These are phyloP conservation scores for Plagodis dolabraria DNA, from an alignment of 2,888 invertebrate genomes.

Conservation along the genomic window DNA sequence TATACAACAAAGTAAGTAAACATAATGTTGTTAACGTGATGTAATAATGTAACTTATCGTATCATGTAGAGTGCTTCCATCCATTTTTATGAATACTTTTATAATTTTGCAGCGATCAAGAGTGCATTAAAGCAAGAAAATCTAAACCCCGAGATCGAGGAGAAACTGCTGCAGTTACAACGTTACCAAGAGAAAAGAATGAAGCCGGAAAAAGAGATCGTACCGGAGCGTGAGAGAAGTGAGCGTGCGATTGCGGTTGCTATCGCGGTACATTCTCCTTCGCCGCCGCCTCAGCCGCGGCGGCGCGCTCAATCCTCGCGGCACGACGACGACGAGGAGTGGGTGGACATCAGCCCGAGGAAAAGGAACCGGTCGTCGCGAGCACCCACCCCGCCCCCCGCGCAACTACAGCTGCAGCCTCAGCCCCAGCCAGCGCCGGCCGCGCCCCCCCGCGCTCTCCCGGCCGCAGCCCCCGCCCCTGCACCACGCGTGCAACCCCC, in stretches of 20 bases:
- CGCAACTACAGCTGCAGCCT: constrained; percentile 29
- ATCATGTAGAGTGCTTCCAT: no score
- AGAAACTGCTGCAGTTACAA: constrained; percentile 94
- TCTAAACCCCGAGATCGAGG: constrained; percentile 96
- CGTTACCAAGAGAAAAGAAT: constrained; percentile 92
- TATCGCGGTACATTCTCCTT: constrained; percentile 46
- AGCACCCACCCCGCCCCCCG: constrained; percentile 38
- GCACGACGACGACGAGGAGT: constrained; percentile 75
- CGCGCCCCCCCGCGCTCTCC: constrained; percentile 38
- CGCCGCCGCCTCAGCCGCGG: constrained; percentile 57
- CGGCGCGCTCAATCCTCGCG: constrained; percentile 60
- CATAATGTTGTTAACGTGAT: neutral
- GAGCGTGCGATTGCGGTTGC: constrained; percentile 54
- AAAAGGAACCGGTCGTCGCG: constrained; percentile 52
- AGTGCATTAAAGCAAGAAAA: constrained; percentile 96
- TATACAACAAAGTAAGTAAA: constrained; percentile 95
- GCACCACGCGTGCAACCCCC: constrained; percentile 34
- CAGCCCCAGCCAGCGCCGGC: constrained; percentile 37
- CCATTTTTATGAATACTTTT: no score
- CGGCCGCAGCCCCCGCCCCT: constrained; percentile 49
- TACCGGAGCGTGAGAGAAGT: constrained; percentile 62
- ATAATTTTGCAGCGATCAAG: constrained; percentile 90
- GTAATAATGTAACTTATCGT: neutral
- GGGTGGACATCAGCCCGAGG: constrained; percentile 71
- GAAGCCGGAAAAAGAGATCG: constrained; percentile 83